Conservation (phyloP, 2,888 invertebrate species). For the Lithophane leautieri region DNA sequence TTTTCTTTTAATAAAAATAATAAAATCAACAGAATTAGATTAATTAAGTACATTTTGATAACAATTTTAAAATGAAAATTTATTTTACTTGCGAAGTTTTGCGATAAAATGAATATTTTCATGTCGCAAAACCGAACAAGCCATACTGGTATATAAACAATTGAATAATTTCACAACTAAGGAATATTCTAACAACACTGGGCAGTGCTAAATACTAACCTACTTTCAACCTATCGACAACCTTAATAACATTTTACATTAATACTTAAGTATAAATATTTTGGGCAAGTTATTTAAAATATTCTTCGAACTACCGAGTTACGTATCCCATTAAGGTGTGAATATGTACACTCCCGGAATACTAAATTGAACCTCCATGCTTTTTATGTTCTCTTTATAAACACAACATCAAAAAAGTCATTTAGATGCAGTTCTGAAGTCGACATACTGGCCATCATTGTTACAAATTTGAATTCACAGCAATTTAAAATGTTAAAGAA, state of each 20-base stretch:
- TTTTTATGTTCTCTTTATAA: background rate
- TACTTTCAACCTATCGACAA: conserved; percentile 66
- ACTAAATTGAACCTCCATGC: background rate
- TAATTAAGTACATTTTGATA: conserved; percentile 76
- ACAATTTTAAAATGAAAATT: conserved; percentile 61
- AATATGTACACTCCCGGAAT: background rate
- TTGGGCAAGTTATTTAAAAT: conserved; percentile 29
- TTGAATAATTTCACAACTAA: conserved; percentile 47
- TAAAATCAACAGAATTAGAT: conserved; percentile 77
- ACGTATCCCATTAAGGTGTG: conserved; percentile 2
- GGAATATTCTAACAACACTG: conserved; percentile 58
- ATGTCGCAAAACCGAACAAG: conserved; percentile 30
- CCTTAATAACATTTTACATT: conserved; percentile 40
- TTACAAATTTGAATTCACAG: background rate
- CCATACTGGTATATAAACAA: conserved; percentile 30
- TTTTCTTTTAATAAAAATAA: conserved; percentile 70
- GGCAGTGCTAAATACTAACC: conserved; percentile 56
- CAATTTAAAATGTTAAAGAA: background rate
- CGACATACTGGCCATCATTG: background rate
- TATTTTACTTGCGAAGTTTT: conserved; percentile 31
- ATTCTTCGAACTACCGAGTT: conserved; percentile 14
- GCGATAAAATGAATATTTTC: background rate
- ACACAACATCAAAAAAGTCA: background rate
- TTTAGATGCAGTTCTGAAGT: background rate
- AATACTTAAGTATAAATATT: conserved; percentile 20